A percentile compares a stretch with the other conserved stretches of the same genome.
Conservation (phyloP, 2,888 invertebrate genomes). For the Tridacna crocea region DNA sequence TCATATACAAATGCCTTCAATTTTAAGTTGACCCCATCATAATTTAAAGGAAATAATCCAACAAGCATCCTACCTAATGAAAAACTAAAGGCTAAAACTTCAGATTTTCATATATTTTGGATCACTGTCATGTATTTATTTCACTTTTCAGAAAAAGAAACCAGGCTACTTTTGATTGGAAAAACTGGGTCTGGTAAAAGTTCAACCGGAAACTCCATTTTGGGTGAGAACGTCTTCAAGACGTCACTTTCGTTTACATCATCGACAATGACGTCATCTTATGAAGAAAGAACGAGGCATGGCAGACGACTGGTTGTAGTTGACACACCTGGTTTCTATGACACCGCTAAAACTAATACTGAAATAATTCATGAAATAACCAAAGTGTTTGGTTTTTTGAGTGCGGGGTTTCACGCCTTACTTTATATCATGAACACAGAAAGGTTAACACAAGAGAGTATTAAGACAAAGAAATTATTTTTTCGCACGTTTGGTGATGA, state of each 20-base stretch:
- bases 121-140: not conserved
- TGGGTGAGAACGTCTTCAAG: slow-evolving; percentile 31
- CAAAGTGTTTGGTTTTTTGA: slow-evolving; percentile 25
- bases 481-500: slow-evolving; percentile 27
- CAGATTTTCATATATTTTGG: too few relatives aligned
- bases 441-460: slow-evolving; percentile 39
- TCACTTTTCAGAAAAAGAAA: slow-evolving; percentile 3
- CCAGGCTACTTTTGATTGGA: slow-evolving; percentile 36
- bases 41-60: too few relatives aligned
- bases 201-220: slow-evolving; percentile 40
- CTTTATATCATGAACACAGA: slow-evolving; percentile 30
- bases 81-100: too few relatives aligned
- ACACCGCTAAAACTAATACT: slow-evolving; percentile 24
- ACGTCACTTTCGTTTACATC: slow-evolving; percentile 12
- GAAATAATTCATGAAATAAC: slow-evolving; percentile 31
- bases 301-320: slow-evolving; percentile 38
- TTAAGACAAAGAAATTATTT: slow-evolving; percentile 34
- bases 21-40: too few relatives aligned
- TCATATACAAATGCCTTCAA: too few relatives aligned
- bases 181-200: slow-evolving; percentile 49
- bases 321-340: slow-evolving; percentile 47
- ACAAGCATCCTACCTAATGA: too few relatives aligned
- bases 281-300: slow-evolving; percentile 13
- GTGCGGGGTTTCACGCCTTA: slow-evolving; percentile 38
- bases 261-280: slow-evolving; percentile 26